Percentiles rank a stretch among this genome's conserved stretches.
Conservation (phyloP, 2,113 vertebrate species). For the Salminus brasiliensis region DNA sequence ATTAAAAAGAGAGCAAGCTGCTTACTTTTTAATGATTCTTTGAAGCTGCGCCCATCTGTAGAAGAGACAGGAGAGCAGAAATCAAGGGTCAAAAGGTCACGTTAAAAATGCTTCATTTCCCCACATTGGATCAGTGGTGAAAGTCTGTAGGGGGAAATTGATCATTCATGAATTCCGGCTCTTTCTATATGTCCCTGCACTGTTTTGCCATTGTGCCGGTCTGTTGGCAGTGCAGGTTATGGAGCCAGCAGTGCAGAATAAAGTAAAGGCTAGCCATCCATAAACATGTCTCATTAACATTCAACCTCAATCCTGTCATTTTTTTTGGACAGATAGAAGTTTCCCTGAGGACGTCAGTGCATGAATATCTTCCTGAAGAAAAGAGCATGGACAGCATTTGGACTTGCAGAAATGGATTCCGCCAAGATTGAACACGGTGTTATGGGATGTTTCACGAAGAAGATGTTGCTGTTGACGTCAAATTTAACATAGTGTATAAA, state of each 20-base stretch:
- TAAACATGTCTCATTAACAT: background rate
- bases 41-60: background rate
- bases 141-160: background rate
- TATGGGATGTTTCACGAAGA: background rate
- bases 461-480: background rate
- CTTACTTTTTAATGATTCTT: background rate
- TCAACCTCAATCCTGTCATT: background rate
- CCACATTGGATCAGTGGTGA: background rate
- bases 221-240: background rate
- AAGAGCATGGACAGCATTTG: background rate
- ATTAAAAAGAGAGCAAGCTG: background rate
- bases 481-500: background rate
- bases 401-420: background rate
- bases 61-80: background rate
- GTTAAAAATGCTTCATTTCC: conserved; percentile 3
- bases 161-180: conserved; percentile 9
- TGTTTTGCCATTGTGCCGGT: background rate
- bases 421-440: background rate
- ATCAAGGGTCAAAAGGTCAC: background rate
- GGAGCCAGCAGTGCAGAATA: background rate
- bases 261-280: conserved; percentile 13
- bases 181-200: background rate
- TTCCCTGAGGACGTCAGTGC: background rate
- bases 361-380: background rate
- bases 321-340: background rate